phyloP scores from a whole-genome alignment of 2,797 vertebrate genomes.

The Acipenser ruthenus region DNA sequence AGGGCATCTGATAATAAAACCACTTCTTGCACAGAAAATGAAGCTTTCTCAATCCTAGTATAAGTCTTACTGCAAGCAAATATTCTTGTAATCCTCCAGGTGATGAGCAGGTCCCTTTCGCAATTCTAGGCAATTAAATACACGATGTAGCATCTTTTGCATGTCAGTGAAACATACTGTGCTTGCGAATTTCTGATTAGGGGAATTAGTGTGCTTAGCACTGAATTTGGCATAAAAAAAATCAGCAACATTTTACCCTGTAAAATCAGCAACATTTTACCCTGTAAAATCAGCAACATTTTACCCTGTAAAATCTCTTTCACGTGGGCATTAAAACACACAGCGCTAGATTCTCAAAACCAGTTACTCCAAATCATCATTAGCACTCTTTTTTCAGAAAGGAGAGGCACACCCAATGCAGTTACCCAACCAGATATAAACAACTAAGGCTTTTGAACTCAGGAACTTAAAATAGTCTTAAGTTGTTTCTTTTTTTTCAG shows the following conservation, averaged over 20 bases:
- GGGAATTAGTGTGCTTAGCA: background rate
- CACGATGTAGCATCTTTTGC: background rate
- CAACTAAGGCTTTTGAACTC: too few species aligned
- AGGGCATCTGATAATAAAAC: constrained; percentile 10
- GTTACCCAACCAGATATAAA: too few species aligned
- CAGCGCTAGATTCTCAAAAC: too few species aligned
- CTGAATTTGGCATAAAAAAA: background rate
- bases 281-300: background rate
- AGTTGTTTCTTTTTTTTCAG: too few species aligned
- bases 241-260: background rate
- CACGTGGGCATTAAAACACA: too few species aligned
- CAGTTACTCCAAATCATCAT: too few species aligned
- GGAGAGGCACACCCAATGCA: too few species aligned
- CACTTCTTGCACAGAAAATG: constrained; percentile 24
- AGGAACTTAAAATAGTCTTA: too few species aligned
- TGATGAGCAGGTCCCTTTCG: constrained; percentile 9
- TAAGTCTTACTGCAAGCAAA: constrained; percentile 19
- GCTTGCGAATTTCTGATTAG: constrained; percentile 7
- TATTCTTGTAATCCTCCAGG: constrained; percentile 18
- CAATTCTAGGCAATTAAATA: constrained; percentile 13
- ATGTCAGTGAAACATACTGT: background rate
- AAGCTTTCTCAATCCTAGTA: constrained; percentile 19
- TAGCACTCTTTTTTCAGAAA: too few species aligned
- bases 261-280: background rate
- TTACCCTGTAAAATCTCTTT: background rate